A percentile compares a stretch with the other conserved stretches of the same genome.
Conservation (phyloP, 2,888 invertebrate genomes). For the Tholera decimalis region DNA sequence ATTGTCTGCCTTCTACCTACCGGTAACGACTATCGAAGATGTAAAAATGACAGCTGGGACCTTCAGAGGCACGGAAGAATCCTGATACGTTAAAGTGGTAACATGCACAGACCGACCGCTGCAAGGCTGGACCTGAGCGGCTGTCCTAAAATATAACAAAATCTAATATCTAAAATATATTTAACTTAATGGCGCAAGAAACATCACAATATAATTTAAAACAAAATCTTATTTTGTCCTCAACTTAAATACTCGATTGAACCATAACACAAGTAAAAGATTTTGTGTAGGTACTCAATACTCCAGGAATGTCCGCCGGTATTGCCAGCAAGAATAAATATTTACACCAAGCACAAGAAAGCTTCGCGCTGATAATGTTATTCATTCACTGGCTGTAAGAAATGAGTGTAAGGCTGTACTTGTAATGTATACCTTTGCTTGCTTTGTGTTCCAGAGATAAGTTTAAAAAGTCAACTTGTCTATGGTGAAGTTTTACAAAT, state of each 20-base stretch:
- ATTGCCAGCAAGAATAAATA: constrained; percentile 63
- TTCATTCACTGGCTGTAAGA: constrained; percentile 66
- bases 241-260: constrained; percentile 50
- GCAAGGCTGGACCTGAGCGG: no score
- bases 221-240: constrained; percentile 38
- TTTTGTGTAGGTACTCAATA: constrained; percentile 60
- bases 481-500: constrained; percentile 28
- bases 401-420: constrained; percentile 66
- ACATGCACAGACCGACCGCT: no score
- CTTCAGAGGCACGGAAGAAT: no score
- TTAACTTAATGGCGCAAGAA: no score
- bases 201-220: constrained; percentile 7
- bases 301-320: constrained; percentile 57
- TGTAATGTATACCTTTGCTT: constrained; percentile 63
- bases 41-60: no score
- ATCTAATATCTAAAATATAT: no score
- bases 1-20: no score
- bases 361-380: constrained; percentile 63
- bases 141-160: no score
- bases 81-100: no score
- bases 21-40: no score
- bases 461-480: constrained; percentile 60
- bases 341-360: constrained; percentile 66
- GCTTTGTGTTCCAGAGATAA: constrained; percentile 50
- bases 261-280: constrained; percentile 60